Conservation (phyloP, 2,888 invertebrate species). For the Penaeus monodon region DNA sequence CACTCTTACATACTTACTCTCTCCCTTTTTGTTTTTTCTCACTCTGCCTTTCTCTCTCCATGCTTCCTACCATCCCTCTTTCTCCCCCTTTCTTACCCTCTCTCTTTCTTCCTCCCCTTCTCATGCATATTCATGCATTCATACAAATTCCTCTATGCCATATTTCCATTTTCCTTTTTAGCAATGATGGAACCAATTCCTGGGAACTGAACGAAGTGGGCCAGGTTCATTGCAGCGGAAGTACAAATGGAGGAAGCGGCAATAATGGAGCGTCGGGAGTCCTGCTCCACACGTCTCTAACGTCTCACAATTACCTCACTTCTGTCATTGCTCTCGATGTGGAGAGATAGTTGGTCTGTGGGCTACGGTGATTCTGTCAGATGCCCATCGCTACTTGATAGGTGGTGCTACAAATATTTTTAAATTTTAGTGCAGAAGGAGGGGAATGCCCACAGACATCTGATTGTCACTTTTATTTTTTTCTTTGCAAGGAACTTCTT, state of each 20-base stretch:
- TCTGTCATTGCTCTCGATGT: conserved; percentile 51
- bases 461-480: too few relatives aligned
- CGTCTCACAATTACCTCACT: conserved; percentile 61
- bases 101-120: not conserved
- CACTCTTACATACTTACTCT: too few relatives aligned
- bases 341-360: conserved; percentile 35
- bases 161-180: not conserved
- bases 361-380: too few relatives aligned
- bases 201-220: conserved; percentile 53
- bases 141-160: too few relatives aligned
- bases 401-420: too few relatives aligned
- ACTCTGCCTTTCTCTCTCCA: too few relatives aligned
- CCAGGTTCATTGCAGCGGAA: conserved; percentile 38
- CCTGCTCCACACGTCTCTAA: conserved; percentile 59
- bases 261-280: conserved; percentile 38
- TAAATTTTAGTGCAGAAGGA: too few relatives aligned
- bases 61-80: not conserved
- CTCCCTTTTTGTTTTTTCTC: too few relatives aligned
- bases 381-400: too few relatives aligned
- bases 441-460: too few relatives aligned
- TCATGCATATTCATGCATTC: not conserved
- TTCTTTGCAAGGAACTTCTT: too few relatives aligned
- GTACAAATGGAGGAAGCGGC: conserved; percentile 46
- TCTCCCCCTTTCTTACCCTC: not conserved
- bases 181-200: conserved; percentile 40